Base-by-base conservation (phyloP, 2,888 invertebrate species). In the Lochmaea crataegi region DNA sequence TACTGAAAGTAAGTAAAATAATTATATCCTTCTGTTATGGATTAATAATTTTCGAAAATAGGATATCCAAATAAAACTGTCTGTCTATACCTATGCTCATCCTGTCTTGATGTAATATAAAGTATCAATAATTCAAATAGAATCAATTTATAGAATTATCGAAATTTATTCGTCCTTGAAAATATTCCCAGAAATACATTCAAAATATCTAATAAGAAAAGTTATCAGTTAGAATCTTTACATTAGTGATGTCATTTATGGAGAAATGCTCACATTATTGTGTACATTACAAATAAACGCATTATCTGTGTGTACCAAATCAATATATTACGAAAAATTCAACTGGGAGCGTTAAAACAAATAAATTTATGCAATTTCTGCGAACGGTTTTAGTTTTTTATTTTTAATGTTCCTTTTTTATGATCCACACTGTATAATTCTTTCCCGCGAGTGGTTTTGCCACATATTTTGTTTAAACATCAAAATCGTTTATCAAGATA, bases 241-340 rank as follows among this genome's bases (percentile, higher is more conserved):
- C 60, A 32, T 38, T 60, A 53, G 60, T 60, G 60, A 60, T 60
- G 60, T 60, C 32, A 60, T 38, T 38, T 60, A 53, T 32, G 32
- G 14, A 60, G 32, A 60, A 60, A 60, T 60, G 60, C 16, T 32
- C 60, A 38, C n/a, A 60, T 60, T 60, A 18, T 16, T 60, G 60
- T 60, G 60, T 60, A 60, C 60, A 60, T 32, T 38, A 60, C 38
- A 32, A 60, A 32, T 38, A 60, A 57, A 26, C 32, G 32, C 32
- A 32, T 32, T 57, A 18, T 26, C 14, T 58, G 32, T 38, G 10
- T 60, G 26, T 60, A 60, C 38, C 60, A 32, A 60, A 60, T 38
- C 60, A 60, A 16, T 38, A 14, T 38, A 60, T 60, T 60, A 10
- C 32, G 60, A 32, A 32, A 38, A 32, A 60, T 60, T 60, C 2